Conservation (phyloP, 2,113 vertebrate species). For the Calyptommatus sinebrachiatus region DNA sequence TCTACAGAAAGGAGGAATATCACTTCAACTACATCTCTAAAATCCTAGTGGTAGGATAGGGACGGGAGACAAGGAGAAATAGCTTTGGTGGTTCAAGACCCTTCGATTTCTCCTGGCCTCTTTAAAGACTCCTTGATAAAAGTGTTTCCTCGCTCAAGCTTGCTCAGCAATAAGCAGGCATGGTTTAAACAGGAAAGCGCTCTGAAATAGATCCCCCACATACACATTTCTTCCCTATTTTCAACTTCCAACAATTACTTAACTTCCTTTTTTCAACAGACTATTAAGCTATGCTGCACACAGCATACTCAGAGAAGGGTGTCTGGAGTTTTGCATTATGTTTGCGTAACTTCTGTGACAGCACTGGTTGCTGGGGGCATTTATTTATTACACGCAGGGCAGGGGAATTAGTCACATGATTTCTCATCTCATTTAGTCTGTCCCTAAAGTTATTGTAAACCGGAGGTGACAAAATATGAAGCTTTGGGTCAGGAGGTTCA, state of each 20-base stretch:
- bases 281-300: slow-evolving; percentile 5
- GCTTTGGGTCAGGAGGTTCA: neutral
- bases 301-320: slow-evolving; percentile 19
- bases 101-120: neutral
- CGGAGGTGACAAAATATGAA: neutral
- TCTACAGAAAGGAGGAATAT: slow-evolving; percentile 68
- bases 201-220: slow-evolving; percentile 14
- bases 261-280: slow-evolving; percentile 66
- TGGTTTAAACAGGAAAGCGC: slow-evolving; percentile 38
- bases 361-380: neutral
- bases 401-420: neutral
- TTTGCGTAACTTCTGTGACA: neutral
- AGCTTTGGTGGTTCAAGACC: neutral
- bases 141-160: slow-evolving; percentile 6
- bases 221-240: slow-evolving; percentile 13
- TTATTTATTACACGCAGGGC: neutral
- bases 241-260: slow-evolving; percentile 52
- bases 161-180: slow-evolving; percentile 23
- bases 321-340: neutral
- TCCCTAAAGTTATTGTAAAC: neutral
- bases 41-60: neutral
- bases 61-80: neutral
- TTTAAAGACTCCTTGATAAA: slow-evolving; percentile 31
- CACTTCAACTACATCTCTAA: slow-evolving; percentile 32
- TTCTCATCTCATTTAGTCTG: neutral